A percentile compares a stretch with the other conserved stretches of the same genome.
Evolutionary conservation across 2,113 vertebrate species (phyloP).

Genomic region (Hippocampus comes): DNA sequence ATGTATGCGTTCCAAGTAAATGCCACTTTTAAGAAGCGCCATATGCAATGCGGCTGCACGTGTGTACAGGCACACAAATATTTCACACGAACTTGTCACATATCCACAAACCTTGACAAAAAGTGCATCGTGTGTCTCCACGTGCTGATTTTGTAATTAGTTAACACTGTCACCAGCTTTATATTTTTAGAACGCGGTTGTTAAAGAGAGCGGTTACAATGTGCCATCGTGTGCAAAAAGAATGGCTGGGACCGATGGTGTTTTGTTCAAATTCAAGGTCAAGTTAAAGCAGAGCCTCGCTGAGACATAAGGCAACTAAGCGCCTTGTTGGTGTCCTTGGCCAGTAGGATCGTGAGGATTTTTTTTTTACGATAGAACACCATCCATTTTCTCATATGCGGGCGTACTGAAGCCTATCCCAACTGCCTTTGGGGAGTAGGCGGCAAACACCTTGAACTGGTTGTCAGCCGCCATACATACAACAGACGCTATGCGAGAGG

Average conservation of each 20-base stretch:
- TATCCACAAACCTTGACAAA: slow-evolving; percentile 39
- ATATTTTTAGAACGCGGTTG: slow-evolving; percentile 31
- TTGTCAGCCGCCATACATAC: too few species aligned
- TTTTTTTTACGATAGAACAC: too few species aligned
- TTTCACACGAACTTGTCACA: slow-evolving; percentile 56
- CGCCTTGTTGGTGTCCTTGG: not conserved
- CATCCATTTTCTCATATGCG: too few species aligned
- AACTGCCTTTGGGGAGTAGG: too few species aligned
- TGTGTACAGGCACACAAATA: slow-evolving; percentile 2
- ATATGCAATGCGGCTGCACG: not conserved
- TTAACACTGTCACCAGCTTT: slow-evolving; percentile 16
- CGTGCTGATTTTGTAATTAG: slow-evolving; percentile 31
- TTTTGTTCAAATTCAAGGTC: not conserved
- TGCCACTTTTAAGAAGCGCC: slow-evolving; percentile 10
- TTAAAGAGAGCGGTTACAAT: slow-evolving; percentile 21
- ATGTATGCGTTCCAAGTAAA: slow-evolving; percentile 15
- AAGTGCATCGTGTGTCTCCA: slow-evolving; percentile 11
- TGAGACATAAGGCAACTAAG: not conserved
- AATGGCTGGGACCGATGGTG: not conserved
- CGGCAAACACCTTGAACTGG: too few species aligned
- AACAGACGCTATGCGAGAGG: not conserved
- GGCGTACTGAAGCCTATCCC: too few species aligned
- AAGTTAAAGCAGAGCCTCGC: not conserved
- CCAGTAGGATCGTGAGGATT: not conserved
- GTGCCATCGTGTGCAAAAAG: not conserved